These are phyloP conservation scores for Drosophila anomelani DNA, from an alignment of 2,888 invertebrate genomes.

Conservation along the genomic window DNA sequence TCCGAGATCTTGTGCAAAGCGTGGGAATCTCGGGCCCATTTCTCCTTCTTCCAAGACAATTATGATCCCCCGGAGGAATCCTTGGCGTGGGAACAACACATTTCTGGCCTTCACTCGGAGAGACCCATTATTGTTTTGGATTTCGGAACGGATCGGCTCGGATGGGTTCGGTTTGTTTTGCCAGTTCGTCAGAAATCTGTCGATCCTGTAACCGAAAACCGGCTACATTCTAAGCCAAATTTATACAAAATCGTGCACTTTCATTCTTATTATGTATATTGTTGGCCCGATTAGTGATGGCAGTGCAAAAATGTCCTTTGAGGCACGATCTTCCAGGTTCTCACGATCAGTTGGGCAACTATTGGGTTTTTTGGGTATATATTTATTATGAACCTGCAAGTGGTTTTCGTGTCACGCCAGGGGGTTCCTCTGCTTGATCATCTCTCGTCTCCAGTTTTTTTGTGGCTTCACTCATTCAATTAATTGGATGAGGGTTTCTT, in stretches of 20 bases:
- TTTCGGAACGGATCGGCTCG: conserved; percentile 4
- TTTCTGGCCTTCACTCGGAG: conserved; percentile 32
- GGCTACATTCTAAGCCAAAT: conserved; percentile 31
- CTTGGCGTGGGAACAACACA: conserved; percentile 62
- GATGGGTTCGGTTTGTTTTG: conserved; percentile 23
- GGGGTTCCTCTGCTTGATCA: conserved; percentile 11
- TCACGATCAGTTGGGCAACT: conserved; percentile 18
- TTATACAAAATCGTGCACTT: conserved; percentile 25
- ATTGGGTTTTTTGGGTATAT: neutral
- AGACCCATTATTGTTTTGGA: conserved; percentile 20
- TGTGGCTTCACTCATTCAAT: conserved; percentile 21
- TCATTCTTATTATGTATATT: conserved; percentile 17
- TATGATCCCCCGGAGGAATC: conserved; percentile 51
- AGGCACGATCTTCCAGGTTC: conserved; percentile 20
- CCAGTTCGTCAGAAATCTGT: conserved; percentile 39
- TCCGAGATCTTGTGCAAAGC: conserved; percentile 57
- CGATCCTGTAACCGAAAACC: conserved; percentile 41
- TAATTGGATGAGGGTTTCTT: conserved; percentile 30
- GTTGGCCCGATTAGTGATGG: conserved; percentile 28
- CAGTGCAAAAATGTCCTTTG: conserved; percentile 8
- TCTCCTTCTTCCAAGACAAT: conserved; percentile 40
- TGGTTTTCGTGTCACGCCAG: conserved; percentile 30
- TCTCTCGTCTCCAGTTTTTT: conserved; percentile 27
- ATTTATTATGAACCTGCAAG: neutral
- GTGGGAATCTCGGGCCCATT: conserved; percentile 73